Percentiles rank a stretch among this genome's conserved stretches.
Evolutionary conservation across 2,113 vertebrate species (phyloP).

Genomic region (Corvus hawaiiensis): DNA sequence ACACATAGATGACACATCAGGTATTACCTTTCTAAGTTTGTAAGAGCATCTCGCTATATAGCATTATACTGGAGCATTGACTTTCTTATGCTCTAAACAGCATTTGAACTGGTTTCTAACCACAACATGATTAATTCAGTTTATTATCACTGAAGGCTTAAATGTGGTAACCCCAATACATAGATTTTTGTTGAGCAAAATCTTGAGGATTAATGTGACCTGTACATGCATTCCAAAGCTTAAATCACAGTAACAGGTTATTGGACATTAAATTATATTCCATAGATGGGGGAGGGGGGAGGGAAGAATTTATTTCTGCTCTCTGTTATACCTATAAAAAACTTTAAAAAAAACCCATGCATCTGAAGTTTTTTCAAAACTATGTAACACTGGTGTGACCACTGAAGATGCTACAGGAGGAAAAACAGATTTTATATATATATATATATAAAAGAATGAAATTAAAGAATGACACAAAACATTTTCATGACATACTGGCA

Average conservation of each 20-base stretch:
- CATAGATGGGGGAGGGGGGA: background rate
- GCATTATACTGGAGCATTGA: background rate
- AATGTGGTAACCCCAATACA: background rate
- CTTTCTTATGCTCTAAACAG: background rate
- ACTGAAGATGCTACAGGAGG: background rate
- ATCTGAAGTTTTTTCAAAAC: background rate
- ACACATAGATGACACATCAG: background rate
- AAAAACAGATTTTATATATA: background rate
- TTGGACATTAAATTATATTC: background rate
- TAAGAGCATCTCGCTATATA: background rate
- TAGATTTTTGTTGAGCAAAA: background rate
- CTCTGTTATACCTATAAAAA: background rate
- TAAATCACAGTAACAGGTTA: background rate
- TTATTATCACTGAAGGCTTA: background rate
- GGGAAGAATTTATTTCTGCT: background rate
- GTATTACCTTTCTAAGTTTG: background rate
- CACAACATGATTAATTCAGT: background rate
- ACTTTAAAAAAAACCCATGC: accelerated
- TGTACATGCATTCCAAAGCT: background rate
- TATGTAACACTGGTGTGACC: background rate
- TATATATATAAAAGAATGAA: background rate
- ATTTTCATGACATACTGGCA: background rate
- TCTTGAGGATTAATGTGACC: background rate
- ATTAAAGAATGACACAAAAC: background rate
- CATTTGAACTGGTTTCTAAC: background rate